Evolutionary conservation across 2,888 invertebrate species (phyloP), one percentile per base, ranked within the genome.

Genomic region (Athrips mouffetella): DNA sequence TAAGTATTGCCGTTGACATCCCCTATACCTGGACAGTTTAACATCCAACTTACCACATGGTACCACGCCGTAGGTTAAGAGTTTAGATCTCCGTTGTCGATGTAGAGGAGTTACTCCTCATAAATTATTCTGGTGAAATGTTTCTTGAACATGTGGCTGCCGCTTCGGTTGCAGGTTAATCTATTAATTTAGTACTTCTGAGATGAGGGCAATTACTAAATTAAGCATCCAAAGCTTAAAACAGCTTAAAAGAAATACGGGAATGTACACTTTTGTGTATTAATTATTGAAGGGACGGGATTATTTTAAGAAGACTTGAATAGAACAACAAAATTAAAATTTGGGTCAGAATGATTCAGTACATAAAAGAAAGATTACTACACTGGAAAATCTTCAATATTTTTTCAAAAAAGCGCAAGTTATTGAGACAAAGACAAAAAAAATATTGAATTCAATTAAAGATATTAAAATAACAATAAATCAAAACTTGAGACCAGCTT

Each of bases 41-140:
- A 15, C 10, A 35, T 39, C 41, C 46, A 65, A 69, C 68, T 69
- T 69, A 69, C 68, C 68, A 69, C 44, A 44, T 13, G 18, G 2
- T n/a, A 21, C 33, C 1, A 31, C 20, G n/a, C 13, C 15, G 44
- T 5, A 29, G 7, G 18, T 11, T 21, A 21, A 29, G 27, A 11
- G 7, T n/a, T 31, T 21, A 31, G 20, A 21, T 44, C 44, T 44
- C 21, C 44, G 7, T 8, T 20, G 31, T 11, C 30, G 30, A 20
- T 7, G 29, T 6, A 1, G 44, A 31, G 21, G 30, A 30, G 8
- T n/a, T 7, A 11, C 21, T 31, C 29, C 41, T 44, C 18, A 20
- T 7, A 11, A 31, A 11, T 31, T 2, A 18, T 11, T 30, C 30
- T 29, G 30, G 30, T 13, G 23, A 11, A 44, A 11, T 13, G 30